These are phyloP conservation scores for Sinocyclocheilus grahami DNA, from an alignment of 2,113 vertebrate genomes.

Conservation along the genomic window DNA sequence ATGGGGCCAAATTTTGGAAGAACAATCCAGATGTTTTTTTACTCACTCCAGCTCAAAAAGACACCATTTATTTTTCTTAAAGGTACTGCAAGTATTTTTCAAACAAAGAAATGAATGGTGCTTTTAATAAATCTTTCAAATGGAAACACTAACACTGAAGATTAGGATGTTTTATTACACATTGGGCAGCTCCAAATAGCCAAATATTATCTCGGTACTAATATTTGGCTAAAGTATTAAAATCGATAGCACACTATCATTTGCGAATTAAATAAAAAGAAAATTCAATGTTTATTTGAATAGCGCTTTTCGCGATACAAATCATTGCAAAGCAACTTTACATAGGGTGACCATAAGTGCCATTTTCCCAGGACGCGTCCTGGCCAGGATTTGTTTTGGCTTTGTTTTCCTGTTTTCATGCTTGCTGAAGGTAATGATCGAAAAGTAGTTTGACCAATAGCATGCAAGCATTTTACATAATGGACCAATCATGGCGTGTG, in stretches of 20 bases:
- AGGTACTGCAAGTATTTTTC: background rate
- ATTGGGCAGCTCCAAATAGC: background rate
- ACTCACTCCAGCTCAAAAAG: background rate
- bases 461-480: too few relatives aligned
- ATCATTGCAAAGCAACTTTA: too few relatives aligned
- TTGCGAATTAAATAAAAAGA: background rate
- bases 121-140: background rate
- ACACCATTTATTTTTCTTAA: background rate
- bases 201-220: background rate
- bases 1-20: slow-evolving; percentile 64
- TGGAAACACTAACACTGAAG: background rate
- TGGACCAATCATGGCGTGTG: too few relatives aligned
- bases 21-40: slow-evolving; percentile 53
- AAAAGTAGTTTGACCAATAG: too few relatives aligned
- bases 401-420: too few relatives aligned
- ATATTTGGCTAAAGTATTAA: background rate
- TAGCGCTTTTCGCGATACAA: too few relatives aligned
- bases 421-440: too few relatives aligned
- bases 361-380: too few relatives aligned
- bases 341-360: too few relatives aligned
- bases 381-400: too few relatives aligned
- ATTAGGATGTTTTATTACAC: slow-evolving; percentile 1
- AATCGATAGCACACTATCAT: background rate
- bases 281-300: background rate
- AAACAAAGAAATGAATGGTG: background rate